Percentiles rank a stretch among this genome's conserved stretches.
Evolutionary conservation across 2,797 vertebrate species (phyloP).

Genomic region (Yasuhikotakia modesta): DNA sequence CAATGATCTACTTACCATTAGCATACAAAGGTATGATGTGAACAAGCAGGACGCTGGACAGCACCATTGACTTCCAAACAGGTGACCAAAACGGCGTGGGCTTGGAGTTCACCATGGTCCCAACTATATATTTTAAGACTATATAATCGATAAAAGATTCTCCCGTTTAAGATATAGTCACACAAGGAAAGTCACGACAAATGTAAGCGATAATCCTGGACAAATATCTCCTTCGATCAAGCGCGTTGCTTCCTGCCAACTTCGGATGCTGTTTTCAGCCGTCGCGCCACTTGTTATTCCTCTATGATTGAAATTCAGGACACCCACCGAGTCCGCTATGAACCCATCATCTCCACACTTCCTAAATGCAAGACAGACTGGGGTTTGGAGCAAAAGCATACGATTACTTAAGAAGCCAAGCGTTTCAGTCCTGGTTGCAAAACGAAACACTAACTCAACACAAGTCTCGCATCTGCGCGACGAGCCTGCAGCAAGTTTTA

Average conservation of each 20-base stretch:
- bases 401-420: neutral
- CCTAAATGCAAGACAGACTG: neutral
- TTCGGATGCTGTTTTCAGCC: conserved; percentile 8
- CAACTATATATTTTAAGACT: neutral
- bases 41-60: conserved; percentile 50
- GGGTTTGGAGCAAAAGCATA: neutral
- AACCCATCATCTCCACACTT: conserved; percentile 12
- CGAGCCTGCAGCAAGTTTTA: conserved; percentile 14
- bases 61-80: conserved; percentile 43
- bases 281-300: neutral
- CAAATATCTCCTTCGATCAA: neutral
- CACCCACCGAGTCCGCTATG: conserved; percentile 15
- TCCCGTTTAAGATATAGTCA: neutral
- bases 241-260: conserved; percentile 26
- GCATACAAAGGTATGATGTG: conserved; percentile 18
- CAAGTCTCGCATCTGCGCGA: neutral
- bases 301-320: conserved; percentile 20
- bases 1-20: conserved; percentile 40
- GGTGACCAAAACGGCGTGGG: conserved; percentile 3
- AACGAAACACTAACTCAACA: neutral
- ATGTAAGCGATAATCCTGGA: neutral
- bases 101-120: conserved; percentile 33
- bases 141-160: neutral
- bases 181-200: neutral
- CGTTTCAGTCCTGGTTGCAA: neutral